Conservation (phyloP, 2,113 vertebrate species). For the Gavialis gangeticus region DNA sequence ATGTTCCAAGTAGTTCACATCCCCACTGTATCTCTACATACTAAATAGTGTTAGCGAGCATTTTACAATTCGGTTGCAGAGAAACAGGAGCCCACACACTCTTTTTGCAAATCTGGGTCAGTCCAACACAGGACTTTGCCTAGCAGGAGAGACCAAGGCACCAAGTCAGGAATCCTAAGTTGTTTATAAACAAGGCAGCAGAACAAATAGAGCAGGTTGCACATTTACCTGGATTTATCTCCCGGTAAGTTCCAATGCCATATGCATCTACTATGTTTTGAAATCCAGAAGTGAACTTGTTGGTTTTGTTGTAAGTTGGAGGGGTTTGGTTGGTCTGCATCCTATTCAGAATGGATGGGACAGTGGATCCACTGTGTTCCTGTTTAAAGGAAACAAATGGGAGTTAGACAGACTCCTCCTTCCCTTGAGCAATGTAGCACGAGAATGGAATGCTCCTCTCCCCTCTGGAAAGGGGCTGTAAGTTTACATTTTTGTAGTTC, state of each 20-base stretch:
- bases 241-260: constrained; percentile 94
- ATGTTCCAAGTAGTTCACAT: not conserved
- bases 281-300: constrained; percentile 97
- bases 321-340: constrained; percentile 98
- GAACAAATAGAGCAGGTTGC: not conserved
- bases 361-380: constrained; percentile 97
- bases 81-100: not conserved
- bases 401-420: not conserved
- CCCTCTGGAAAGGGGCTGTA: not conserved
- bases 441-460: not conserved
- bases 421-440: accelerated
- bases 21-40: not conserved
- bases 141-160: accelerated
- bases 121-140: not conserved
- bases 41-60: not conserved
- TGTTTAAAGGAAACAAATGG: constrained; percentile 53
- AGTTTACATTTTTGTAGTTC: not conserved
- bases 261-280: constrained; percentile 98
- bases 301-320: constrained; percentile 97
- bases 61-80: not conserved
- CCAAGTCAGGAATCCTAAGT: not conserved
- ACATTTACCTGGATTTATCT: constrained; percentile 94
- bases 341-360: constrained; percentile 96
- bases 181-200: not conserved
- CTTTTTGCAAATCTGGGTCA: not conserved